Evolutionary conservation across 2,888 invertebrate species (phyloP).

Genomic region (Euplexia lucipara): DNA sequence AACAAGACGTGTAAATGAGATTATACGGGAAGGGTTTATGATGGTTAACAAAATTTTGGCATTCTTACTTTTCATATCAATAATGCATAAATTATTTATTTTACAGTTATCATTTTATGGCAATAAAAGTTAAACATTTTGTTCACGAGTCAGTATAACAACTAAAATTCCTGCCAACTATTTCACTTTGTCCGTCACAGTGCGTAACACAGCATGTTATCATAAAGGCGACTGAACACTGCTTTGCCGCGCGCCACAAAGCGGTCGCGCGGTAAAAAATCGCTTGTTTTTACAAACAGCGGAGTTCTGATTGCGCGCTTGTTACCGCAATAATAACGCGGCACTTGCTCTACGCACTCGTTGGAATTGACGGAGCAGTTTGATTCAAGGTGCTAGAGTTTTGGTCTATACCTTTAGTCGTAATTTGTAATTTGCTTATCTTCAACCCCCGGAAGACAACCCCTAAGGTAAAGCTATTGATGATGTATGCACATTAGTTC

Average conservation of each 20-base stretch:
- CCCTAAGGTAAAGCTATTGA: too few species aligned
- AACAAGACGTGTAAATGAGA: constrained; percentile 3
- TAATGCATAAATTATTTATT: neutral
- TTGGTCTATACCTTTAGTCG: neutral
- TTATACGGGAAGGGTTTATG: neutral
- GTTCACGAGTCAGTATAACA: neutral
- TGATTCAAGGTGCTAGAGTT: neutral
- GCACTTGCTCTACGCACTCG: constrained; percentile 56
- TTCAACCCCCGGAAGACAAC: too few species aligned
- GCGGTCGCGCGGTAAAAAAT: constrained; percentile 57
- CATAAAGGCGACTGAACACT: constrained; percentile 53
- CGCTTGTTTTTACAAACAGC: constrained; percentile 66
- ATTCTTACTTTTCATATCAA: neutral
- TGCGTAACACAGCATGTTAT: constrained; percentile 16
- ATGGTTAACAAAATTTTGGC: neutral
- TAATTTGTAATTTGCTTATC: too few species aligned
- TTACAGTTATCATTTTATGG: neutral
- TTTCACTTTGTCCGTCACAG: constrained; percentile 40
- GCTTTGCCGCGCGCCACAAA: constrained; percentile 16
- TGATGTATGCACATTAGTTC: too few species aligned
- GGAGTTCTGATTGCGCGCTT: constrained; percentile 72
- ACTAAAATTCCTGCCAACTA: constrained; percentile 11
- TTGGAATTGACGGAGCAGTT: constrained; percentile 17
- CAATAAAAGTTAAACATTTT: neutral
- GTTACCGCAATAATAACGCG: constrained; percentile 70